Evolutionary conservation across 53 echinoderm and acorn worm genomes (phyloP).

Genomic region (Paracentrotus lividus): DNA sequence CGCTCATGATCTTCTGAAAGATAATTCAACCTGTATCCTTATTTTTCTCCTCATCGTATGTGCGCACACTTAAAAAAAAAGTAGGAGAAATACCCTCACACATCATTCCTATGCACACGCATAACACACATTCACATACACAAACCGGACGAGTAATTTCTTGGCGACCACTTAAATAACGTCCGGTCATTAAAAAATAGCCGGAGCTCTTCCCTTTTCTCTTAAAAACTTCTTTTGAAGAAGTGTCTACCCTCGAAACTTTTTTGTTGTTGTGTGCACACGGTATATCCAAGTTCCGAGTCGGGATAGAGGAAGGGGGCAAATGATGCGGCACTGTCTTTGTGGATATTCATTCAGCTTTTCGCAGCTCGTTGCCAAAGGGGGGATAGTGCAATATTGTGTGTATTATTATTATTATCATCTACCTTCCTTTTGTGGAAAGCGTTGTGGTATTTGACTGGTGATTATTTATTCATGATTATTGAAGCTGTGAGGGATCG

Average conservation of each 20-base stretch:
- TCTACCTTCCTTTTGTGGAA: background rate
- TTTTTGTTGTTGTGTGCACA: conserved; percentile 48
- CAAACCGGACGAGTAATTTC: conserved; percentile 48
- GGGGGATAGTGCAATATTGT: conserved; percentile 54
- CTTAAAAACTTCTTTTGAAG: conserved; percentile 38
- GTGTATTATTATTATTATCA: background rate
- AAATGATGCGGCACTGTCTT: background rate
- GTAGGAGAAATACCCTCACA: background rate
- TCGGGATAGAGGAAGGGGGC: conserved; percentile 8
- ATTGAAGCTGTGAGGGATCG: background rate
- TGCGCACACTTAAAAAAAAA: background rate
- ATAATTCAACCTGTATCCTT: background rate
- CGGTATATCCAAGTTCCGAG: background rate
- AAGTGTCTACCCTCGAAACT: conserved; percentile 22
- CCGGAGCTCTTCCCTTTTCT: conserved; percentile 46
- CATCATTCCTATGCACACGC: background rate
- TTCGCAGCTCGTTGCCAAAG: background rate
- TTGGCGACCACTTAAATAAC: conserved; percentile 59
- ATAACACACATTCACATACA: conserved; percentile 2
- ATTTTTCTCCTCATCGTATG: background rate
- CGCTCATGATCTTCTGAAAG: background rate
- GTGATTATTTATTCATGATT: conserved; percentile 61
- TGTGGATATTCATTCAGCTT: background rate
- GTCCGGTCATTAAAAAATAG: conserved; percentile 59
- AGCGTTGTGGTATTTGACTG: conserved; percentile 1